Percentiles rank a stretch among this genome's conserved stretches.
Conservation (phyloP, 2,888 invertebrate genomes). For the Pseudococcus longispinus region DNA sequence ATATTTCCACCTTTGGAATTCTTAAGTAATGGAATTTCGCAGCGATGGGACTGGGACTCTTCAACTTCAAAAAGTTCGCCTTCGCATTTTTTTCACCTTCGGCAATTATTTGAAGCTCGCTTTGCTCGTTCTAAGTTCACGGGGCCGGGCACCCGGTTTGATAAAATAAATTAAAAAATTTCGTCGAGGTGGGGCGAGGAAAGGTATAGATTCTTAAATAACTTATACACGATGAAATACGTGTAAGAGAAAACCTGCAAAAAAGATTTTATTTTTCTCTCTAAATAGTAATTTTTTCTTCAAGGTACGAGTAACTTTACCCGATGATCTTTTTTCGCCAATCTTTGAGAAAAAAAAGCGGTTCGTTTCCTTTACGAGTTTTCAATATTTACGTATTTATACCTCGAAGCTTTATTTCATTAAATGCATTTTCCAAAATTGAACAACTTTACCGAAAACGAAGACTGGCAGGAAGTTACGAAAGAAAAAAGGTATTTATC, state of each 20-base stretch:
- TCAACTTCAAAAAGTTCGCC: not conserved
- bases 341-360: not conserved
- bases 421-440: not conserved
- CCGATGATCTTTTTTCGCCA: not conserved
- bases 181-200: not conserved
- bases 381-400: conserved; percentile 16
- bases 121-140: not conserved
- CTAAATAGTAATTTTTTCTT: not conserved
- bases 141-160: not conserved
- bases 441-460: not conserved
- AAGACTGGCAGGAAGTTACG: not conserved
- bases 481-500: not conserved
- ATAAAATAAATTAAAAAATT: conserved; percentile 11
- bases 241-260: not conserved
- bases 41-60: not conserved
- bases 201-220: not conserved
- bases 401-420: conserved; percentile 1
- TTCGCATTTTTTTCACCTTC: not conserved
- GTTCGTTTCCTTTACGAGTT: not conserved
- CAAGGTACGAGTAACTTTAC: not conserved
- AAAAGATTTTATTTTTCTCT: not conserved
- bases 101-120: not conserved
- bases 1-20: conserved; percentile 34
- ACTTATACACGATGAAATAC: not conserved
- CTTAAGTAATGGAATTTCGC: not conserved